A percentile compares a stretch with the other conserved stretches of the same genome.
Evolutionary conservation across 2,888 invertebrate genomes (phyloP).

Genomic region (Cremastinae sp.): DNA sequence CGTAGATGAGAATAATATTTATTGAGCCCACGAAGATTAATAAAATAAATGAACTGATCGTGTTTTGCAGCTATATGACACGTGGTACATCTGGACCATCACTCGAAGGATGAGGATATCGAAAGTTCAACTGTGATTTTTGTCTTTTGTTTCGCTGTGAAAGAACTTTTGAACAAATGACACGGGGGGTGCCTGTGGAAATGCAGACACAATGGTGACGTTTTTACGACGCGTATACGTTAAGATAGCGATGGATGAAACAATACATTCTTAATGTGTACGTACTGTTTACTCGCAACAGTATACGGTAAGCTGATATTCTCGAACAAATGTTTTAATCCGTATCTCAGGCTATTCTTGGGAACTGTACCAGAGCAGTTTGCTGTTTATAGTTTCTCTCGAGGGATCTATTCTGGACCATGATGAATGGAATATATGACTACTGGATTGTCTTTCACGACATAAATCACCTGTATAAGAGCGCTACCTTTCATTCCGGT

Average conservation of each 20-base stretch:
- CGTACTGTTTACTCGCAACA: conserved; percentile 28
- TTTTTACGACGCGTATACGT: background rate
- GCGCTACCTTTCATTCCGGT: background rate
- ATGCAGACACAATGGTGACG: background rate
- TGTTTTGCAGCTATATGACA: too few species aligned
- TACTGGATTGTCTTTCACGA: conserved; percentile 2
- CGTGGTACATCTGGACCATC: too few species aligned
- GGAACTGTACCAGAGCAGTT: too few species aligned
- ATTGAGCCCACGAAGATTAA: too few species aligned
- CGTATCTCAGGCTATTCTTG: conserved; percentile 5
- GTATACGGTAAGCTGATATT: conserved; percentile 38
- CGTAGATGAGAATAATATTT: too few species aligned
- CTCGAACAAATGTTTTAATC: conserved; percentile 36
- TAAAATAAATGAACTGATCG: too few species aligned
- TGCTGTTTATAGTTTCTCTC: conserved; percentile 17
- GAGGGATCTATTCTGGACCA: conserved; percentile 28
- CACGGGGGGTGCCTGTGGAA: background rate
- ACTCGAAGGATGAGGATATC: too few species aligned
- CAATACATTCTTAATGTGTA: conserved; percentile 32
- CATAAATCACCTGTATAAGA: conserved; percentile 17
- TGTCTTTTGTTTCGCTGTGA: background rate
- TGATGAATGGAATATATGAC: conserved; percentile 4
- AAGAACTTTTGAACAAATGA: conserved; percentile 7
- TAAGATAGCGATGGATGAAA: conserved; percentile 26
- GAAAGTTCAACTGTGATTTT: too few species aligned